Evolutionary conservation across 2,888 invertebrate species (phyloP).

Genomic region (Limnephilus marmoratus): DNA sequence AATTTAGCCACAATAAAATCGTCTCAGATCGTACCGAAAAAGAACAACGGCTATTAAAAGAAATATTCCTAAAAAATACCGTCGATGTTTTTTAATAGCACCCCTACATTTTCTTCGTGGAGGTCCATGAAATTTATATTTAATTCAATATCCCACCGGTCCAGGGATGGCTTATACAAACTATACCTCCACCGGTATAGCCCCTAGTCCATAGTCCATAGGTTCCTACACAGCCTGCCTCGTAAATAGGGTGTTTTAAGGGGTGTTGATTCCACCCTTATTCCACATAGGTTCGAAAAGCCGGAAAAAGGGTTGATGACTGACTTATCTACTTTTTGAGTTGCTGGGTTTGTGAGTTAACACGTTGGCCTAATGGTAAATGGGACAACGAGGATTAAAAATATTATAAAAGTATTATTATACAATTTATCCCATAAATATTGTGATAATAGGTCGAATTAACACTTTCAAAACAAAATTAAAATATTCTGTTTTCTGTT

Average conservation of each 20-base stretch:
- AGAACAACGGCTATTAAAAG: no score
- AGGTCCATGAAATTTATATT: constrained; percentile 7
- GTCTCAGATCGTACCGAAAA: no score
- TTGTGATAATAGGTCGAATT: background rate
- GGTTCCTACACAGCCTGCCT: background rate
- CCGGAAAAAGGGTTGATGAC: background rate
- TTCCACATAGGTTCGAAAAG: background rate
- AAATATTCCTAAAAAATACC: no score
- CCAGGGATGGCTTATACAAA: constrained; percentile 6
- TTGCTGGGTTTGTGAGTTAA: background rate
- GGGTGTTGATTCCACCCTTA: background rate
- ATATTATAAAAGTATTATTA: no score
- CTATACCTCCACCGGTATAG: background rate
- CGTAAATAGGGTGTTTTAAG: constrained; percentile 2
- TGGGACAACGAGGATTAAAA: background rate
- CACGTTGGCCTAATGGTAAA: background rate
- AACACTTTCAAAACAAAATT: background rate
- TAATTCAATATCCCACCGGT: constrained; percentile 27
- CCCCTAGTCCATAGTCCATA: background rate
- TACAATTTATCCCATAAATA: background rate
- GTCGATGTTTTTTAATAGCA: background rate
- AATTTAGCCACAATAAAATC: no score
- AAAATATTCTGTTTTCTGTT: no score
- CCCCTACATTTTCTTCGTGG: background rate
- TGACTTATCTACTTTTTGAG: background rate